These are phyloP conservation scores for Cladorhizidae sp. DNA, from an alignment of 37 sponge, comb jelly and placozoan species.

Conservation along the genomic window DNA sequence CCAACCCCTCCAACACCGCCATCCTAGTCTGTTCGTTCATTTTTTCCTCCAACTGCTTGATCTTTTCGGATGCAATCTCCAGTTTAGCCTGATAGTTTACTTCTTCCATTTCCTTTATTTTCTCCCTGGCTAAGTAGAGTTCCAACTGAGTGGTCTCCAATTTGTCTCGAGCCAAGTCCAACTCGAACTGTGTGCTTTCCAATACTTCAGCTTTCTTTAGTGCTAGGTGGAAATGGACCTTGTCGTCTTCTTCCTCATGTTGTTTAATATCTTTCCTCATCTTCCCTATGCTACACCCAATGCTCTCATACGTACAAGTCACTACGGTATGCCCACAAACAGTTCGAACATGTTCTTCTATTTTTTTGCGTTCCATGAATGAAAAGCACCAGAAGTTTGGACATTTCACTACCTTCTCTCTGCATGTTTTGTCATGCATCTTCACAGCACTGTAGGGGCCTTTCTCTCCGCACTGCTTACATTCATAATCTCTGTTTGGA, in stretches of 20 bases:
- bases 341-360: not conserved
- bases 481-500: slow-evolving; percentile 33
- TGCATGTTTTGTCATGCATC: slow-evolving; percentile 13
- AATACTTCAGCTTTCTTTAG: not conserved
- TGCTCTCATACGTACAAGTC: slow-evolving; percentile 16
- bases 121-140: too few relatives aligned
- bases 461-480: slow-evolving; percentile 22
- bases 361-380: not conserved
- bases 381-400: slow-evolving; percentile 8
- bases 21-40: too few relatives aligned
- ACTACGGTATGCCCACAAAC: slow-evolving; percentile 6
- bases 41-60: too few relatives aligned
- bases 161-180: too few relatives aligned
- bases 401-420: slow-evolving; percentile 7
- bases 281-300: slow-evolving; percentile 19
- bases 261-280: not conserved
- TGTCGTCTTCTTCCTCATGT: slow-evolving; percentile 24
- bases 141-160: too few relatives aligned
- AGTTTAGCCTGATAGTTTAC: too few relatives aligned
- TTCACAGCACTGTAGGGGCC: slow-evolving; percentile 15
- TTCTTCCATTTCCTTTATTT: too few relatives aligned
- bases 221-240: not conserved
- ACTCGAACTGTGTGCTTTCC: too few relatives aligned
- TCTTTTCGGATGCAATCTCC: too few relatives aligned
- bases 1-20: too few relatives aligned